These are phyloP conservation scores for Eulemur rubriventer DNA, from an alignment of 2,797 vertebrate genomes.

Conservation along the genomic window DNA sequence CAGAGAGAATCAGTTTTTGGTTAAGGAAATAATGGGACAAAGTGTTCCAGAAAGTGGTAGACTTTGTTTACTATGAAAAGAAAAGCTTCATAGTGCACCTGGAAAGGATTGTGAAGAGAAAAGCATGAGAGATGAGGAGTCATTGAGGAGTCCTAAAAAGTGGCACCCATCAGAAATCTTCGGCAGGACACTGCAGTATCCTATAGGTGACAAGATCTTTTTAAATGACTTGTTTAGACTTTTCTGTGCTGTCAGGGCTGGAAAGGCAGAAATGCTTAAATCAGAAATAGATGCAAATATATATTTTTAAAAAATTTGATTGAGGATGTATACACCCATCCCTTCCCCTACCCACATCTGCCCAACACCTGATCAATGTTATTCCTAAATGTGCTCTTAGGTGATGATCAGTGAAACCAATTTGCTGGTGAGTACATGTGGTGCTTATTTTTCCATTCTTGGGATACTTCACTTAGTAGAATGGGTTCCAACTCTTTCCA, in stretches of 20 bases:
- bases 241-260: not conserved
- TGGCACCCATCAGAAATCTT: not conserved
- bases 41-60: not conserved
- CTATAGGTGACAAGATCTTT: not conserved
- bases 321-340: not conserved
- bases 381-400: too few relatives aligned
- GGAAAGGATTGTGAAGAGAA: not conserved
- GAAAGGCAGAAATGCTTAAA: not conserved
- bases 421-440: too few relatives aligned
- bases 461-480: too few relatives aligned
- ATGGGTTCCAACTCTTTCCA: too few relatives aligned
- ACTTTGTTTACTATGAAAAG: not conserved
- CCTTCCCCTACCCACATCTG: too few relatives aligned
- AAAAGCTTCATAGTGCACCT: not conserved
- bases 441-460: too few relatives aligned
- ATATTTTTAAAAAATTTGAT: conserved; percentile 33
- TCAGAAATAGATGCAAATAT: not conserved
- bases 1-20: not conserved
- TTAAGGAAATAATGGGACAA: not conserved
- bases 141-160: not conserved
- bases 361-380: too few relatives aligned
- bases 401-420: too few relatives aligned
- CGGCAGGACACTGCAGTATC: not conserved
- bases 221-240: not conserved
- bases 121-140: not conserved